These are phyloP conservation scores for Cryptomyrus ogoouensis DNA, from an alignment of 2,113 vertebrate species.

Conservation along the genomic window DNA sequence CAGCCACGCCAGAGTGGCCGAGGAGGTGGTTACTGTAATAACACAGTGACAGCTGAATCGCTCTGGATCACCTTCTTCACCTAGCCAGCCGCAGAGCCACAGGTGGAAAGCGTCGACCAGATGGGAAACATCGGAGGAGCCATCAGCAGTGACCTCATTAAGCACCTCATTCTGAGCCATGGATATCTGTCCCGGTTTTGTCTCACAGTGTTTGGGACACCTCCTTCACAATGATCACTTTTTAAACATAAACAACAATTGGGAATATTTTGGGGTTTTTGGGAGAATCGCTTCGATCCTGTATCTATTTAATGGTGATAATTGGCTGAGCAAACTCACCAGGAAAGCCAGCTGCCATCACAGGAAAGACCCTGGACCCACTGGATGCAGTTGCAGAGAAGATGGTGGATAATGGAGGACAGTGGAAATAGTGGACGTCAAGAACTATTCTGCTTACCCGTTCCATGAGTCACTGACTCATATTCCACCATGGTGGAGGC, in stretches of 20 bases:
- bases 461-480: background rate
- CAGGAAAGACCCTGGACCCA: background rate
- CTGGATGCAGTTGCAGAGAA: background rate
- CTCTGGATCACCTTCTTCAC: background rate
- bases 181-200: background rate
- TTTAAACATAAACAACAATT: background rate
- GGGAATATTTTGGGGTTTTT: background rate
- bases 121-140: background rate
- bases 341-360: background rate
- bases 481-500: background rate
- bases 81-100: background rate
- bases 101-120: background rate
- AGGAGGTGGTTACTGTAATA: background rate
- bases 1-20: background rate
- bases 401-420: background rate
- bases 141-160: background rate
- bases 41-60: background rate
- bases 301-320: background rate
- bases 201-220: background rate
- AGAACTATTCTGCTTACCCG: background rate
- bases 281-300: background rate
- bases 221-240: background rate
- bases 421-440: background rate
- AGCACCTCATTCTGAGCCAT: background rate
- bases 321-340: background rate